phyloP scores from a whole-genome alignment of 2,113 vertebrate species.

The Cairina moschata region DNA sequence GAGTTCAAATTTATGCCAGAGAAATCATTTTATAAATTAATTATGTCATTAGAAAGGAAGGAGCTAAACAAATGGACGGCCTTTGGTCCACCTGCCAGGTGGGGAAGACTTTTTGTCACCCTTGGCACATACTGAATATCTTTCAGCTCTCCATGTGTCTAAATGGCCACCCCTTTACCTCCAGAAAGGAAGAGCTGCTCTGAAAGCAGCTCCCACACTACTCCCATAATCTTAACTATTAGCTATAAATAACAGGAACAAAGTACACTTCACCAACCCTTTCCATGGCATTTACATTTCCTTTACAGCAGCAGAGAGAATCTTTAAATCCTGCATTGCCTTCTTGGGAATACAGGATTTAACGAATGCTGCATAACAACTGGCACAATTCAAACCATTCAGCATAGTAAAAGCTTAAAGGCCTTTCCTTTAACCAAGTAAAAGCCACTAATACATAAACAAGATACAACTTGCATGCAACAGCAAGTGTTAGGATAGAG shows the following conservation, averaged over 20 bases:
- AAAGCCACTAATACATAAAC: slow-evolving; percentile 29
- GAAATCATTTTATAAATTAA: background rate
- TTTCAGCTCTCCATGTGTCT: background rate
- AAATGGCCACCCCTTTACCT: background rate
- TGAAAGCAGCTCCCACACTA: background rate
- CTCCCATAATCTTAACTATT: background rate
- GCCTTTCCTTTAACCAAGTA: background rate
- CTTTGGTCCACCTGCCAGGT: background rate
- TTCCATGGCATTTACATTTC: background rate
- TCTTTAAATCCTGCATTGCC: background rate
- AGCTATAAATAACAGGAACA: background rate
- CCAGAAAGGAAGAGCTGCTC: background rate
- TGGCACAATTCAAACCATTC: background rate
- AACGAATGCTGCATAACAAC: background rate
- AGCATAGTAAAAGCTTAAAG: slow-evolving; percentile 12
- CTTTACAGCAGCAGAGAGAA: background rate
- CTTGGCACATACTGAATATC: background rate
- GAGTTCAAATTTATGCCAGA: background rate
- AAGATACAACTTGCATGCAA: background rate
- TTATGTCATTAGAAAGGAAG: background rate
- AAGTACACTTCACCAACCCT: background rate
- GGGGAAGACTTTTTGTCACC: background rate
- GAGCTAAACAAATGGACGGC: background rate
- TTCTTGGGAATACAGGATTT: background rate
- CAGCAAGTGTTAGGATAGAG: background rate